phyloP scores from a whole-genome alignment of 2,888 invertebrate species.

The Acanthosoma haemorrhoidale region DNA sequence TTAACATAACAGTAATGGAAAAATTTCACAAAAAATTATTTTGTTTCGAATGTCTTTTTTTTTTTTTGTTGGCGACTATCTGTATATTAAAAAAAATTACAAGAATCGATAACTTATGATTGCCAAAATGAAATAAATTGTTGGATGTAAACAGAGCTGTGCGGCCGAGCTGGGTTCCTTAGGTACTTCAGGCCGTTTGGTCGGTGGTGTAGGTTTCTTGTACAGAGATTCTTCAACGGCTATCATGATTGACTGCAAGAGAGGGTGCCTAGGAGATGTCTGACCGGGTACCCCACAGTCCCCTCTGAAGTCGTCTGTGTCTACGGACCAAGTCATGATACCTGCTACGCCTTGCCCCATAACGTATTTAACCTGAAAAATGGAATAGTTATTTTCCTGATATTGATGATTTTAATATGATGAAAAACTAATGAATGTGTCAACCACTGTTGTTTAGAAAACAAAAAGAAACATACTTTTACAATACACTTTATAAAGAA shows the following conservation, averaged over 20 bases:
- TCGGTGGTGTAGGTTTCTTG: not conserved
- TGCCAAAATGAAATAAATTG: not conserved
- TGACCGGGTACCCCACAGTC: slow-evolving; percentile 50
- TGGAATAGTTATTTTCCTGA: not conserved
- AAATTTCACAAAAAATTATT: too few species aligned
- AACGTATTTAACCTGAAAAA: slow-evolving; percentile 49
- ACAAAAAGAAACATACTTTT: too few species aligned
- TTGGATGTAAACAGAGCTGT: not conserved
- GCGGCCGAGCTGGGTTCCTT: not conserved
- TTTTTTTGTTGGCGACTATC: too few species aligned
- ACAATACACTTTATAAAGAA: too few species aligned
- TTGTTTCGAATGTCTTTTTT: too few species aligned
- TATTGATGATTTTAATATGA: not conserved
- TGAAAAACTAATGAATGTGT: too few species aligned
- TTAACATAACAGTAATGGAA: too few species aligned
- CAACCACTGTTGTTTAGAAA: too few species aligned
- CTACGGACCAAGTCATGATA: slow-evolving; percentile 83
- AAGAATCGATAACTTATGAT: not conserved
- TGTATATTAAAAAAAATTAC: not conserved
- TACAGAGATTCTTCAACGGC: slow-evolving; percentile 45
- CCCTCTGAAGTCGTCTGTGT: slow-evolving; percentile 80
- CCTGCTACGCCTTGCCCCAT: slow-evolving; percentile 64
- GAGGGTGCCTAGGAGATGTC: slow-evolving; percentile 51
- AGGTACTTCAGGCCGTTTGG: not conserved
- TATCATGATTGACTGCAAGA: slow-evolving; percentile 67